phyloP scores from a whole-genome alignment of 2,113 vertebrate species.

The Rhineura floridana region DNA sequence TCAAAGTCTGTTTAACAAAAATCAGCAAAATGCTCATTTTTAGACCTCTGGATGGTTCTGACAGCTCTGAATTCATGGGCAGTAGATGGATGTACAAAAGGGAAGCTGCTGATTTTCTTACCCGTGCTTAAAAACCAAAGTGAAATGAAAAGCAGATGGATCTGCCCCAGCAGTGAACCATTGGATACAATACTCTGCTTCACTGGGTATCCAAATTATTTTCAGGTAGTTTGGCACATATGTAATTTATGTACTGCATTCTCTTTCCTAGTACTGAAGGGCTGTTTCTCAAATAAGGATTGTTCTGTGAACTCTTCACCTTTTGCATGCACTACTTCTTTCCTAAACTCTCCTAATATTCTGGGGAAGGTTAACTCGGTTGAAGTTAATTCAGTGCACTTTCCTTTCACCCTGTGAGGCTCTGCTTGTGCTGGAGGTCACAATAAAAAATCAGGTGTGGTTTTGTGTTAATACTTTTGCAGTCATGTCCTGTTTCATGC shows the following conservation, averaged over 20 bases:
- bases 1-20: not conserved
- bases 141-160: conserved; percentile 60
- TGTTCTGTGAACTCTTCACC: conserved; percentile 62
- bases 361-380: conserved; percentile 59
- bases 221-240: conserved; percentile 61
- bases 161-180: conserved; percentile 60
- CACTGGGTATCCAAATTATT: conserved; percentile 64
- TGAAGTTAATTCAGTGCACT: conserved; percentile 46
- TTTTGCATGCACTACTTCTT: conserved; percentile 49
- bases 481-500: not conserved
- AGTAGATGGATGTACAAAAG: conserved; percentile 44
- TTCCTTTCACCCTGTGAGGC: conserved; percentile 18
- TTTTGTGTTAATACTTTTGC: conserved; percentile 29
- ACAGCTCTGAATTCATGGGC: conserved; percentile 63
- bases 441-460: conserved; percentile 26
- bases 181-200: conserved; percentile 57
- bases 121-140: conserved; percentile 41
- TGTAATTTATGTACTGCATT: conserved; percentile 66
- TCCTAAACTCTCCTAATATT: conserved; percentile 55
- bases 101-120: conserved; percentile 52
- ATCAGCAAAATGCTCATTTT: not conserved
- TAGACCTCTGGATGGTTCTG: conserved; percentile 49
- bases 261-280: conserved; percentile 54
- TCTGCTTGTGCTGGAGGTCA: conserved; percentile 19
- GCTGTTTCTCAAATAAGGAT: conserved; percentile 55